Conservation (phyloP, 2,888 invertebrate species). For the Zonitis immaculata region DNA sequence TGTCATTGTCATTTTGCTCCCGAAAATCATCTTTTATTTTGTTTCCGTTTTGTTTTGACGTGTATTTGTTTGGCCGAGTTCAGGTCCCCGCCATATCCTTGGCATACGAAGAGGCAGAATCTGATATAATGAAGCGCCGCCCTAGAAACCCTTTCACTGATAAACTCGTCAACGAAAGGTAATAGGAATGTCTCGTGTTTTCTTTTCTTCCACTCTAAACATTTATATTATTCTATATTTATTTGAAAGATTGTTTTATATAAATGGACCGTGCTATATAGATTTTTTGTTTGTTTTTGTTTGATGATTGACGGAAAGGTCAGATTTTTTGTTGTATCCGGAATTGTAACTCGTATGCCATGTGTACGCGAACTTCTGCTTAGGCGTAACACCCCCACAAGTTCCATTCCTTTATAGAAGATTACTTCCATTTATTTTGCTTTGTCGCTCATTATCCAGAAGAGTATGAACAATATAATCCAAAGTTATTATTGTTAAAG, state of each 20-base stretch:
- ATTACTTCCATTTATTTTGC: conserved; percentile 8
- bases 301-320: conserved; percentile 16
- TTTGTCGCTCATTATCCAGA: conserved; percentile 2
- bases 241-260: conserved; percentile 6
- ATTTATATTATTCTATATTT: conserved; percentile 7
- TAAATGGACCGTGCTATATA: not conserved
- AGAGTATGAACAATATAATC: not conserved
- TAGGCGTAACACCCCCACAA: conserved; percentile 18
- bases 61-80: conserved; percentile 47
- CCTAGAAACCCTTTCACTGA: conserved; percentile 96
- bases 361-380: conserved; percentile 35
- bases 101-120: conserved; percentile 97
- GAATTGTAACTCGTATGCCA: conserved; percentile 21
- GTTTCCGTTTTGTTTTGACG: conserved; percentile 43
- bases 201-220: conserved; percentile 8
- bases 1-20: no score
- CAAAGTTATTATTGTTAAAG: not conserved
- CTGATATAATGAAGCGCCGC: conserved; percentile 98
- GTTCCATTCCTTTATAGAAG: conserved; percentile 5
- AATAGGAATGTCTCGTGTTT: conserved; percentile 43
- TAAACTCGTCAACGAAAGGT: conserved; percentile 99
- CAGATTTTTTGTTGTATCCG: conserved; percentile 19
- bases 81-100: conserved; percentile 97
- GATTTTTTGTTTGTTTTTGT: not conserved
- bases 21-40: no score